phyloP scores from a whole-genome alignment of 1,140 invertebrate species.

The Drosophila varians region DNA sequence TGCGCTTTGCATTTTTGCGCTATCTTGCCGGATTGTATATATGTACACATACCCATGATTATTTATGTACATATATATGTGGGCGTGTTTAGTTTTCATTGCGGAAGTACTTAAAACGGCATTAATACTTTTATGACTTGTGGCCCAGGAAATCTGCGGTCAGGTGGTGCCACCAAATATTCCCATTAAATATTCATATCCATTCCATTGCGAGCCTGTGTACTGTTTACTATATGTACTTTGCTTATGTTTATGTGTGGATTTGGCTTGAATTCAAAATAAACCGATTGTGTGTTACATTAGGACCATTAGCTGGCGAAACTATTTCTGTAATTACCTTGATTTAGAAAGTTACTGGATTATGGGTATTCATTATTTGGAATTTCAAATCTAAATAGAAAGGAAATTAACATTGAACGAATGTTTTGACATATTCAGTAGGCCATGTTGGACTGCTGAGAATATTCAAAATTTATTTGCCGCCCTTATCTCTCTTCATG shows the following conservation, averaged over 20 bases:
- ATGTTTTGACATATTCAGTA: too few species aligned
- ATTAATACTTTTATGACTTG: conserved; percentile 81
- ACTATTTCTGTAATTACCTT: conserved; percentile 7
- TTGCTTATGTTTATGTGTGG: conserved; percentile 18
- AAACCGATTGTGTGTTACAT: conserved; percentile 36
- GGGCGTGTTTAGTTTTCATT: conserved; percentile 63
- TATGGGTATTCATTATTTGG: neutral
- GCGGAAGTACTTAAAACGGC: conserved; percentile 77
- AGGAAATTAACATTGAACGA: neutral
- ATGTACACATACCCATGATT: conserved; percentile 9
- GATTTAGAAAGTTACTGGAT: neutral
- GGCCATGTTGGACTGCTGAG: too few species aligned
- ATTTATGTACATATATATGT: conserved; percentile 1
- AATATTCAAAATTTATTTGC: neutral
- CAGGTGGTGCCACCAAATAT: conserved; percentile 63
- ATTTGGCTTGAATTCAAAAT: conserved; percentile 51
- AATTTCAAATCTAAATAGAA: neutral
- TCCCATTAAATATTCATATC: conserved; percentile 67
- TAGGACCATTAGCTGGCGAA: neutral
- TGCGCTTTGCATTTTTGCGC: conserved; percentile 74
- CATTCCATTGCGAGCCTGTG: conserved; percentile 27
- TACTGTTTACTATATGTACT: neutral
- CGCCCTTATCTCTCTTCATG: conserved; percentile 3
- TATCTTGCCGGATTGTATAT: conserved; percentile 23
- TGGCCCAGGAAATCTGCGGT: conserved; percentile 73